Conservation (phyloP, 2,888 invertebrate genomes). For the Fragum whitleyi region DNA sequence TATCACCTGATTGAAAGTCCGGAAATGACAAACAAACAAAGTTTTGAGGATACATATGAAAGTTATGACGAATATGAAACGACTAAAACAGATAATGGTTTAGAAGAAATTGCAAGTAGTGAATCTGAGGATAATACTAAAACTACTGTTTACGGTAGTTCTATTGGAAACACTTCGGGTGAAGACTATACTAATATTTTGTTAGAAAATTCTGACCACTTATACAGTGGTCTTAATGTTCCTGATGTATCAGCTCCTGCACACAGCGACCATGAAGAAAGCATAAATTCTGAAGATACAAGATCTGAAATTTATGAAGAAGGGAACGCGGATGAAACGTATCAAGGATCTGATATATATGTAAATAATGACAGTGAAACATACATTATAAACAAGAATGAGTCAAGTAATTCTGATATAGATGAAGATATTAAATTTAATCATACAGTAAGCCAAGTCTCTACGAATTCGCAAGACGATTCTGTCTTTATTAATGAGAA, state of each 20-base stretch:
- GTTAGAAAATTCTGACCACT: neutral
- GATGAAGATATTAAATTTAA: neutral
- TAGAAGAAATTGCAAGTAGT: neutral
- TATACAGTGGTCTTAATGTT: neutral
- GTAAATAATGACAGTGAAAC: neutral
- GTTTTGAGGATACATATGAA: neutral
- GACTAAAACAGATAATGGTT: neutral
- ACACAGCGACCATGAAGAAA: neutral
- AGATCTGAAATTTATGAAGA: neutral
- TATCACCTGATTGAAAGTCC: too few relatives aligned
- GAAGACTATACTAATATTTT: neutral
- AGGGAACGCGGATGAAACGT: neutral
- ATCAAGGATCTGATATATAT: neutral
- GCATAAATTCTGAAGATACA: neutral
- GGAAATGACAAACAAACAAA: neutral
- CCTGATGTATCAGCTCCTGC: neutral
- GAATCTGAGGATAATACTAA: neutral
- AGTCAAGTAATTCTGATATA: neutral
- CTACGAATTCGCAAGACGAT: neutral
- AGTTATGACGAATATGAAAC: neutral
- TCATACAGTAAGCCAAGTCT: neutral
- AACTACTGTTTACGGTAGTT: too few relatives aligned
- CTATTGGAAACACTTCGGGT: too few relatives aligned
- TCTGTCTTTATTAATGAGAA: neutral
- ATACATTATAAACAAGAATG: neutral